Evolutionary conservation across 2,797 vertebrate genomes (phyloP).

Genomic region (Merluccius polli): DNA sequence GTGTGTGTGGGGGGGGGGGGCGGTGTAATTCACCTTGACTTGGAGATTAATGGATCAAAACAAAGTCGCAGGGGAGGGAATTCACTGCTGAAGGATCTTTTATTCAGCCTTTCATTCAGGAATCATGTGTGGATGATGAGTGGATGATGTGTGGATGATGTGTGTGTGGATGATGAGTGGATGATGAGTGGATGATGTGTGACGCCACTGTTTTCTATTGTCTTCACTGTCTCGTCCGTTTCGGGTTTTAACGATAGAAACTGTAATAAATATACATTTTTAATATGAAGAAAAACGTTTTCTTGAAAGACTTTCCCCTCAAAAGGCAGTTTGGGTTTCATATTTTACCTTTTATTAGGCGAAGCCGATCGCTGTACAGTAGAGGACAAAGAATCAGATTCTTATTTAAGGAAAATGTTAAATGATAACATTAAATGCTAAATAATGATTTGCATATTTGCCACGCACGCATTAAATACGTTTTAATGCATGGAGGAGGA

Average conservation of each 20-base stretch:
- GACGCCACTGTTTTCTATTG: neutral
- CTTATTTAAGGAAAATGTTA: too few species aligned
- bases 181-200: too few species aligned
- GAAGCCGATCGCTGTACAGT: neutral
- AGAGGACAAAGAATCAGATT: neutral
- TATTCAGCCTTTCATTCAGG: neutral
- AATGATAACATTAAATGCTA: too few species aligned
- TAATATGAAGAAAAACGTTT: neutral
- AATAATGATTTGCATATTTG: too few species aligned
- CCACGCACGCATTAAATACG: too few species aligned
- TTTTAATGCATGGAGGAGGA: too few species aligned
- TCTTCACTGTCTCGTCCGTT: neutral
- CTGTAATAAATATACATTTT: neutral
- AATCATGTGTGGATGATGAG: too few species aligned
- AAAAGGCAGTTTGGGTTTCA: neutral
- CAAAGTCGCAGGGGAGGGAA: neutral
- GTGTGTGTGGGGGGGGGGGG: too few species aligned
- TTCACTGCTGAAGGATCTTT: neutral
- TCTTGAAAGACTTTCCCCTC: neutral
- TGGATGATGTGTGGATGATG: too few species aligned
- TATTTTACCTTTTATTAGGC: too few species aligned
- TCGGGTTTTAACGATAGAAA: neutral
- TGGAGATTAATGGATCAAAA: neutral
- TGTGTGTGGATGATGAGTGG: too few species aligned
- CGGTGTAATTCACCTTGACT: neutral